Percentiles rank a stretch among this genome's conserved stretches.
phyloP scores from a whole-genome alignment of 2,113 vertebrate genomes.

The Ammodytes dubius region DNA sequence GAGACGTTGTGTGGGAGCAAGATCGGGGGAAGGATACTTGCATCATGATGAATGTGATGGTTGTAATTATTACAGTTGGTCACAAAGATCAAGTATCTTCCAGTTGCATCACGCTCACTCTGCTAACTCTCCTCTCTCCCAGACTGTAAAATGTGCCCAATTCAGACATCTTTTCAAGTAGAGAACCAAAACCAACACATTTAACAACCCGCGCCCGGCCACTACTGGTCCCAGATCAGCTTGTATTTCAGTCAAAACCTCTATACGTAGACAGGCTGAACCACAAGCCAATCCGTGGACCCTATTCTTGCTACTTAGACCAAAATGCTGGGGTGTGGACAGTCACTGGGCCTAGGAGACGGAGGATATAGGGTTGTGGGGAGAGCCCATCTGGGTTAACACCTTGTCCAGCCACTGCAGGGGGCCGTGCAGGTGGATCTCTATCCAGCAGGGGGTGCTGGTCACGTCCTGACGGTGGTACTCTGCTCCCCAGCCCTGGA shows the following conservation, averaged over 20 bases:
- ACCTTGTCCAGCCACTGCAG: conserved; percentile 99
- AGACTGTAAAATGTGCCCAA: conserved; percentile 86
- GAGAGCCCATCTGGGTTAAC: conserved; percentile 99
- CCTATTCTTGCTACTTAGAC: conserved; percentile 64
- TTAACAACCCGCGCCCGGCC: conserved; percentile 42
- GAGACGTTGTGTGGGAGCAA: conserved; percentile 63
- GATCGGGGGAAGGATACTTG: conserved; percentile 78
- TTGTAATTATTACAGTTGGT: conserved; percentile 93
- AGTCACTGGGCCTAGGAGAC: conserved; percentile 89
- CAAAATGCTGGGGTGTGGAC: conserved; percentile 72
- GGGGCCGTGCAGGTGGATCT: conserved; percentile 98
- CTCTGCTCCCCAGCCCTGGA: conserved; percentile 97
- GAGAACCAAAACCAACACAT: conserved; percentile 63
- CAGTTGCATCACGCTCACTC: conserved; percentile 87
- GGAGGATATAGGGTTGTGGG: conserved; percentile 98
- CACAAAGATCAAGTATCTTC: conserved; percentile 95
- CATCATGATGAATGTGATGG: conserved; percentile 76
- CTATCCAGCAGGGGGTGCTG: conserved; percentile 99
- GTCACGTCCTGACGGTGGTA: conserved; percentile 99
- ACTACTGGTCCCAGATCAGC: conserved; percentile 53
- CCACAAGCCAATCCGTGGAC: conserved; percentile 55
- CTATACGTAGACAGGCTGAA: conserved; percentile 22
- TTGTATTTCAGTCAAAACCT: conserved; percentile 56
- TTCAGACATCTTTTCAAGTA: conserved; percentile 94
- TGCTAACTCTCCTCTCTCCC: conserved; percentile 77